Base-by-base conservation (phyloP, 1,140 invertebrate genomes). In the Ctenoplectra terminalis region DNA sequence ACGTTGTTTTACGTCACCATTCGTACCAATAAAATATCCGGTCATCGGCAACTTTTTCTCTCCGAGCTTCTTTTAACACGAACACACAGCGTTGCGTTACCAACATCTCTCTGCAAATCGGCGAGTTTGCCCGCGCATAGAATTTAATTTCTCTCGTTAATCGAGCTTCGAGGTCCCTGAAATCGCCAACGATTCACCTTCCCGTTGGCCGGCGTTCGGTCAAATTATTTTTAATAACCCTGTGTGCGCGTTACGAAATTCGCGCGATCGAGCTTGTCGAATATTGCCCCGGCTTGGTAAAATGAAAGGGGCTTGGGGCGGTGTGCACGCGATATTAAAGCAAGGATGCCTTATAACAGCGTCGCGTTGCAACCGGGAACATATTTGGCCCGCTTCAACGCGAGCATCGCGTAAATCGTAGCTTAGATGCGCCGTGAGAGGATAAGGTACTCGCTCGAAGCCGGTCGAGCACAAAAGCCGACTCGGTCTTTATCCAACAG, bases 381-480 rank as follows among this genome's bases (percentile, higher is more conserved):
- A 58, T n/a, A 46, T 78, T 69, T 56, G 46, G 34, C 29, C 9
- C 1, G 1, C 43, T 40, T 46, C 67, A 8, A 17, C 26, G 26
- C 34, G 23, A 56, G 29, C 23, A 46, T 17, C 66, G 63, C 43
- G 31, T 63, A 63, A 63, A 66, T 67, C 52, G 73, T 34, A 34
- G 60, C 46, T 79, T 67, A 73, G 61, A 40, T 56, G 23, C 61
- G 34, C 46, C 37, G 56, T 31, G 54, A 73, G 54, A 40, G 50
- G 48, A 74, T 69, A 75, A 77, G 50, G 50, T 29, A 8, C 23
- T 77, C 31, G 63, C 73, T 70, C 64, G 58, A 86, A 71, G 15
- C 56, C 23, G 29, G 13, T 60, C 17, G 56, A 31, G 37, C 37
- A 34, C 34, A 37, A 64, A 64, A 43, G 61, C 26, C 58, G 52